phyloP scores from a whole-genome alignment of 2,113 vertebrate species.

The Accipiter virgatus region DNA sequence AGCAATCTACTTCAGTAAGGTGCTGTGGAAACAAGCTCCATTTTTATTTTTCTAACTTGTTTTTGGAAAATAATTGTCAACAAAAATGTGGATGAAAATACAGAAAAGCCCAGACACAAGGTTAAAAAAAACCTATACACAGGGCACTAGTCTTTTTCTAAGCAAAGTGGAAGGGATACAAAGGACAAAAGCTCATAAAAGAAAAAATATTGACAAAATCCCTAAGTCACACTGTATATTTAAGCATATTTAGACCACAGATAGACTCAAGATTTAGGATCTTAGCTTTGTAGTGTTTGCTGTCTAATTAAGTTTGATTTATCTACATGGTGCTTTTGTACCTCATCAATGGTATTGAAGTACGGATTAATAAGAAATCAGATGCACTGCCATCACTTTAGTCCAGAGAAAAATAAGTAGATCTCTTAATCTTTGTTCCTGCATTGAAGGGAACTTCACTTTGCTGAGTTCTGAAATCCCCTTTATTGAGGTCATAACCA shows the following conservation, averaged over 20 bases:
- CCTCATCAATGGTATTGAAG: not conserved
- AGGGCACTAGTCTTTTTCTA: not conserved
- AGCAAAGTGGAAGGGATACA: not conserved
- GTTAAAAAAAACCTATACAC: not conserved
- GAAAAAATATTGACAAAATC: not conserved
- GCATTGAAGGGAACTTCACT: not conserved
- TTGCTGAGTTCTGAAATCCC: not conserved
- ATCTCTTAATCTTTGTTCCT: not conserved
- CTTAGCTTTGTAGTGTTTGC: not conserved
- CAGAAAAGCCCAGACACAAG: not conserved
- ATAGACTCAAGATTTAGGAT: not conserved
- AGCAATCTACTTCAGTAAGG: not conserved
- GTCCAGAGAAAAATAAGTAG: not conserved
- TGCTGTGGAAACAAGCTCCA: not conserved
- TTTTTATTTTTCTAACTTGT: not conserved
- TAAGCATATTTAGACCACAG: not conserved
- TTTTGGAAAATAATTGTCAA: not conserved
- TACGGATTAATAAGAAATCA: not conserved
- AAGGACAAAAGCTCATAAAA: not conserved
- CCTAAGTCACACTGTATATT: not conserved
- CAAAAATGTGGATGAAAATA: not conserved
- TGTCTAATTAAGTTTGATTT: not conserved
- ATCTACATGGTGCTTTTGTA: not conserved
- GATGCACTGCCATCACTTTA: not conserved
- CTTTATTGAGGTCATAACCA: not conserved